Percentiles rank a stretch among this genome's conserved stretches.
Conservation (phyloP, 1,140 invertebrate species). For the Ptiloglossa arizonensis region DNA sequence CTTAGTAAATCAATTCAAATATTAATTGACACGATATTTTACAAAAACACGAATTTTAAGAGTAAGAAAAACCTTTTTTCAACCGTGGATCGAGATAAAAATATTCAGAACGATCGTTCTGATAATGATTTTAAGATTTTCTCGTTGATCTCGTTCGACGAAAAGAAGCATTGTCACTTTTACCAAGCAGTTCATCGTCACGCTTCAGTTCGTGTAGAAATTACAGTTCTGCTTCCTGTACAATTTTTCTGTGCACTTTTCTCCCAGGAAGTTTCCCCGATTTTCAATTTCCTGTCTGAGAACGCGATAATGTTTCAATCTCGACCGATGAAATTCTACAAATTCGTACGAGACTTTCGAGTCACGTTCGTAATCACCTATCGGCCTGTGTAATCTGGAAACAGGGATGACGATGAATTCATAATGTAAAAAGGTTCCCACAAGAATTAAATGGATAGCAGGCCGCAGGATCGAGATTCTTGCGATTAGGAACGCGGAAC, state of each 20-base stretch:
- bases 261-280: slow-evolving; percentile 15
- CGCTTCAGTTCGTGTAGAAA: neutral
- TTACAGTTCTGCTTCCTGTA: neutral
- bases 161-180: neutral
- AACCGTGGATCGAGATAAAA: no score
- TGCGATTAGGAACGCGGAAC: slow-evolving; percentile 51
- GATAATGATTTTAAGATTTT: neutral
- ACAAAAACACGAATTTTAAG: no score
- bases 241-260: neutral
- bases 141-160: neutral
- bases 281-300: slow-evolving; percentile 35
- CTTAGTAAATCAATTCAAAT: no score
- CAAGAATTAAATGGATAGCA: slow-evolving; percentile 35
- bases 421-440: slow-evolving; percentile 38
- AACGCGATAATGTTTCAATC: slow-evolving; percentile 24
- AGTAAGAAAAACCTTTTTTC: no score
- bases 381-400: slow-evolving; percentile 16
- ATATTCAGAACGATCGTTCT: no score
- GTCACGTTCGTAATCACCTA: slow-evolving; percentile 11
- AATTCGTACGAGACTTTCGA: slow-evolving; percentile 8
- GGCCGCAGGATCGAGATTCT: slow-evolving; percentile 34
- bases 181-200: neutral
- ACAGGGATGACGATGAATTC: slow-evolving; percentile 15
- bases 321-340: neutral
- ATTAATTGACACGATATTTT: no score